Conservation (phyloP, 2,797 vertebrate genomes). For the Cottoperca gobio region DNA sequence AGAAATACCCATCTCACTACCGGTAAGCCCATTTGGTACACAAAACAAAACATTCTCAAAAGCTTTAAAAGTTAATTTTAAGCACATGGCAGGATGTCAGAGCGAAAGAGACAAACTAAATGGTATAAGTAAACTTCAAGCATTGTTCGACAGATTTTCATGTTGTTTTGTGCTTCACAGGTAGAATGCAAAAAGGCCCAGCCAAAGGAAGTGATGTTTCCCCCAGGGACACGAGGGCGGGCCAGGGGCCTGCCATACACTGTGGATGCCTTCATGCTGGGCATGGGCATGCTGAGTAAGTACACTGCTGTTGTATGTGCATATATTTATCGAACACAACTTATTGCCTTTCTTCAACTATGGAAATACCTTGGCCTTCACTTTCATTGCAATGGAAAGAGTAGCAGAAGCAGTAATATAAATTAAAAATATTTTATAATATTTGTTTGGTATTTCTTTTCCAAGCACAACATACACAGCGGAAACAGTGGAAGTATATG, state of each 20-base stretch:
- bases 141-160: background rate
- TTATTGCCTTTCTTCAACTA: background rate
- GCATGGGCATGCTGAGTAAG: slow-evolving; percentile 94
- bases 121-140: background rate
- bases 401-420: too few relatives aligned
- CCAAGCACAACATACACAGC: background rate
- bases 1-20: too few relatives aligned
- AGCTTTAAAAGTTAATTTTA: too few relatives aligned
- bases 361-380: background rate
- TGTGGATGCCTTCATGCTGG: slow-evolving; percentile 93
- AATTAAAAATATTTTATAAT: too few relatives aligned
- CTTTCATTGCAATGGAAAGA: background rate
- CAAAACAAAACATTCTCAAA: background rate
- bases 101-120: background rate
- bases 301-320: slow-evolving; percentile 35
- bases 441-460: background rate
- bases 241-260: slow-evolving; percentile 90
- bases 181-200: slow-evolving; percentile 79
- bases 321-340: background rate
- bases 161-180: slow-evolving; percentile 71
- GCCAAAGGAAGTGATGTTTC: slow-evolving; percentile 93
- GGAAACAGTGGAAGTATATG: background rate
- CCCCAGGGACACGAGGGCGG: slow-evolving; percentile 89
- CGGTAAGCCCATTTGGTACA: too few relatives aligned
- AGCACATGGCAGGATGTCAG: background rate